These are phyloP conservation scores for Camptogramma bilineatum DNA, from an alignment of 2,888 invertebrate genomes.

Conservation along the genomic window DNA sequence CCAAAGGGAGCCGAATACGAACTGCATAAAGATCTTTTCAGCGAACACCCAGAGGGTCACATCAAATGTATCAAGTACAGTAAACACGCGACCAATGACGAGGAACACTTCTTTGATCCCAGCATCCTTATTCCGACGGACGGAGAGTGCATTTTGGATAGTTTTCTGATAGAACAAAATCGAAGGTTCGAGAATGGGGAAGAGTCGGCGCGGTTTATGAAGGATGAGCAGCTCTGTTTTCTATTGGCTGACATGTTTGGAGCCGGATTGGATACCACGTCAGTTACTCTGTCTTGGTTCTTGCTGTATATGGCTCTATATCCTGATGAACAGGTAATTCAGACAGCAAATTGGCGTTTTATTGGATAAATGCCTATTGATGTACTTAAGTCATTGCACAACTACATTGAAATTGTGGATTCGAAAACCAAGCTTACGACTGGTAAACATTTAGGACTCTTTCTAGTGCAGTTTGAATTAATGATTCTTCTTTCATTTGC, in stretches of 20 bases:
- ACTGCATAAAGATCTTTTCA: slow-evolving; percentile 63
- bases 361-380: not conserved
- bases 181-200: slow-evolving; percentile 72
- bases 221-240: slow-evolving; percentile 89
- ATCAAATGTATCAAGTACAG: slow-evolving; percentile 78
- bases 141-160: slow-evolving; percentile 87
- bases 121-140: slow-evolving; percentile 67
- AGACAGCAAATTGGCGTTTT: not conserved
- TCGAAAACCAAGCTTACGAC: not conserved
- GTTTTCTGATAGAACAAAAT: slow-evolving; percentile 87
- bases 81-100: slow-evolving; percentile 61
- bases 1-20: slow-evolving; percentile 64
- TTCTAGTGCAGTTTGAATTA: too few species aligned
- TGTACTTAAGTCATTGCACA: not conserved
- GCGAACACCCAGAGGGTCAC: slow-evolving; percentile 71
- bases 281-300: slow-evolving; percentile 93
- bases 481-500: too few species aligned
- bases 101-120: slow-evolving; percentile 77
- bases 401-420: not conserved
- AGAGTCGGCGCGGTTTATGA: slow-evolving; percentile 82
- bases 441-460: not conserved
- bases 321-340: slow-evolving; percentile 86
- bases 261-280: slow-evolving; percentile 93
- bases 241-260: slow-evolving; percentile 93
- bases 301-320: slow-evolving; percentile 90